phyloP scores from a whole-genome alignment of 2,888 invertebrate genomes.

The Toxonevra muliebris region DNA sequence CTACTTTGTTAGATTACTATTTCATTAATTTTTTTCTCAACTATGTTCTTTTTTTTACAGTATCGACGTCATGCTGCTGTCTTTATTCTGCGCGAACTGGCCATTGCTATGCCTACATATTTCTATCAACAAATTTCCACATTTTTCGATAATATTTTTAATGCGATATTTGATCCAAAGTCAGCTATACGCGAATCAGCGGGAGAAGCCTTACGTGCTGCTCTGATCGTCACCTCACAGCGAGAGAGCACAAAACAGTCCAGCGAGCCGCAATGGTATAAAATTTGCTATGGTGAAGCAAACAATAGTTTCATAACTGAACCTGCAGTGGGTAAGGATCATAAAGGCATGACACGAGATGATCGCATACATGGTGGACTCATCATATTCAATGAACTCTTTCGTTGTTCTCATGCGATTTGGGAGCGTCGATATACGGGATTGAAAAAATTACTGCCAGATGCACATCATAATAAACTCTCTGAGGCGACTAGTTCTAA shows the following conservation, averaged over 20 bases:
- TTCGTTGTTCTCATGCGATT: conserved; percentile 87
- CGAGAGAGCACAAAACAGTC: conserved; percentile 94
- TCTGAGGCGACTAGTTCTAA: conserved; percentile 40
- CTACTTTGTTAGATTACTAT: background rate
- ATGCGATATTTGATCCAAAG: conserved; percentile 91
- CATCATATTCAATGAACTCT: conserved; percentile 90
- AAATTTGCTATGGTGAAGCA: conserved; percentile 92
- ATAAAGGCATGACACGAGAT: conserved; percentile 81
- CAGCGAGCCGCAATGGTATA: conserved; percentile 90
- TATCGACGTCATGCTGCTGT: conserved; percentile 93
- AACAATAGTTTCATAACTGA: conserved; percentile 75
- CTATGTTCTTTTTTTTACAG: conserved; percentile 51
- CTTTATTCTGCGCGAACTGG: conserved; percentile 89
- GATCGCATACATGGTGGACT: conserved; percentile 93
- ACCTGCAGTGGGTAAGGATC: conserved; percentile 71
- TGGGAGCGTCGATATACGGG: conserved; percentile 85
- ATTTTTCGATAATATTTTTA: conserved; percentile 93
- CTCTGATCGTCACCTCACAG: conserved; percentile 93
- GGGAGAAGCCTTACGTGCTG: conserved; percentile 93
- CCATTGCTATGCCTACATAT: conserved; percentile 95
- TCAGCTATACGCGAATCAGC: conserved; percentile 91
- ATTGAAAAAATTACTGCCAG: conserved; percentile 71
- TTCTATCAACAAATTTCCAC: conserved; percentile 95
- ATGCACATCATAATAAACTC: conserved; percentile 54
- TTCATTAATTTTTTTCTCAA: conserved; percentile 10